These are phyloP conservation scores for Drosophila fulvimacula DNA, from an alignment of 2,888 invertebrate species.

Conservation along the genomic window DNA sequence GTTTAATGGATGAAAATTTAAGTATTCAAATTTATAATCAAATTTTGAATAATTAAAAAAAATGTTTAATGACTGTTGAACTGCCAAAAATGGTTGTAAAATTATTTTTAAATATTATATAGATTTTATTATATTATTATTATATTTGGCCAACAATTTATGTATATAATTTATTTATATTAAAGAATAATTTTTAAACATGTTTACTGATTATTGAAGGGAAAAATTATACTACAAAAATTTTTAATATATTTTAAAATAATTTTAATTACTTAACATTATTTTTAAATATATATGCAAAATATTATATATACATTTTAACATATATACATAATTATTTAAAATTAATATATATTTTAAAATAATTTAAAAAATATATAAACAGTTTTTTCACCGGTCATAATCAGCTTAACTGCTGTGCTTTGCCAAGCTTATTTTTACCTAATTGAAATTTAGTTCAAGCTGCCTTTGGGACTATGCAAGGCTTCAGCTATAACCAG, in stretches of 20 bases:
- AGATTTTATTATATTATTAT: too few species aligned
- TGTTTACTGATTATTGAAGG: too few species aligned
- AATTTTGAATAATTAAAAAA: neutral
- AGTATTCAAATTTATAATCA: too few species aligned
- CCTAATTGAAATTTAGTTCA: neutral
- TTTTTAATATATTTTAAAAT: neutral
- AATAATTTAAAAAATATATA: neutral
- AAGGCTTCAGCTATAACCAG: constrained; percentile 8
- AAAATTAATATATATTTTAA: neutral
- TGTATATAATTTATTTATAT: too few species aligned
- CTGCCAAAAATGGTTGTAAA: too few species aligned
- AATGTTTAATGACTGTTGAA: neutral
- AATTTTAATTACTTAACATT: too few species aligned
- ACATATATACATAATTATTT: neutral
- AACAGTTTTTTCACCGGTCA: neutral
- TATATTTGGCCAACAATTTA: too few species aligned
- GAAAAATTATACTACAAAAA: too few species aligned
- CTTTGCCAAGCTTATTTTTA: neutral
- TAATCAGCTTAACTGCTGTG: neutral
- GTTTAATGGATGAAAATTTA: neutral
- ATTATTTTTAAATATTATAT: neutral
- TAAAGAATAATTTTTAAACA: too few species aligned
- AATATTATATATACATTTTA: too few species aligned
- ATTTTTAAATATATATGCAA: too few species aligned
- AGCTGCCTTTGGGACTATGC: neutral